Evolutionary conservation across 92 coral and sea anemone genomes (phyloP).

Genomic region (Zoanthus sociatus): DNA sequence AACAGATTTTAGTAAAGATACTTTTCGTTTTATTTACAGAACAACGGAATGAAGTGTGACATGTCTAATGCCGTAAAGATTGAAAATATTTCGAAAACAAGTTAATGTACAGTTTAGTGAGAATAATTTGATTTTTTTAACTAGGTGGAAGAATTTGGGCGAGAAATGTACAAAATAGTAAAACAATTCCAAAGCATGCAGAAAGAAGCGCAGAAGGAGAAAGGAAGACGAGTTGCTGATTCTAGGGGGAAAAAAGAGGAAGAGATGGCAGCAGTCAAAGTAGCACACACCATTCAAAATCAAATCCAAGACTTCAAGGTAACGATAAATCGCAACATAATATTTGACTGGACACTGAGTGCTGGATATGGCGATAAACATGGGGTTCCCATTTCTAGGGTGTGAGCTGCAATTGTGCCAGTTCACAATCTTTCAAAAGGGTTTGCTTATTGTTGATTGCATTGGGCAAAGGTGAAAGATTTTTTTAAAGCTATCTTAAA

Average conservation of each 20-base stretch:
- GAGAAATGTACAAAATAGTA: constrained; percentile 97
- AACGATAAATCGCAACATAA: background rate
- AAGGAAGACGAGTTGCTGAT: constrained; percentile 78
- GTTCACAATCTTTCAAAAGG: too few species aligned
- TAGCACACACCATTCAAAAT: constrained; percentile 83
- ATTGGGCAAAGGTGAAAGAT: too few species aligned
- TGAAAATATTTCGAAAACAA: too few species aligned
- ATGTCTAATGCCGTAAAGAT: too few species aligned
- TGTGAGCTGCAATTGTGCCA: too few species aligned
- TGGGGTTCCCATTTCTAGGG: too few species aligned
- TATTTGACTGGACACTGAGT: background rate
- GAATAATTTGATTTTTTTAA: constrained; percentile 10
- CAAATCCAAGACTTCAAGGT: constrained; percentile 98
- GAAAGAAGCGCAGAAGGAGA: constrained; percentile 93
- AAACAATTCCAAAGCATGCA: constrained; percentile 90
- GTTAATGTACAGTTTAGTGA: background rate
- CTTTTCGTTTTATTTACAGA: too few species aligned
- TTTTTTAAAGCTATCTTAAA: too few species aligned
- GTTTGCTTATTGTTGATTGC: too few species aligned
- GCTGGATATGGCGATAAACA: background rate
- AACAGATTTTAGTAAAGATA: too few species aligned
- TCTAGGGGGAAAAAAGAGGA: constrained; percentile 80
- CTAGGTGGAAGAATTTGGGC: constrained; percentile 96
- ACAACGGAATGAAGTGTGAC: too few species aligned
- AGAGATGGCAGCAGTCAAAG: constrained; percentile 85